Base-by-base conservation (phyloP, 1,140 invertebrate species). In the Polyergus mexicanus region DNA sequence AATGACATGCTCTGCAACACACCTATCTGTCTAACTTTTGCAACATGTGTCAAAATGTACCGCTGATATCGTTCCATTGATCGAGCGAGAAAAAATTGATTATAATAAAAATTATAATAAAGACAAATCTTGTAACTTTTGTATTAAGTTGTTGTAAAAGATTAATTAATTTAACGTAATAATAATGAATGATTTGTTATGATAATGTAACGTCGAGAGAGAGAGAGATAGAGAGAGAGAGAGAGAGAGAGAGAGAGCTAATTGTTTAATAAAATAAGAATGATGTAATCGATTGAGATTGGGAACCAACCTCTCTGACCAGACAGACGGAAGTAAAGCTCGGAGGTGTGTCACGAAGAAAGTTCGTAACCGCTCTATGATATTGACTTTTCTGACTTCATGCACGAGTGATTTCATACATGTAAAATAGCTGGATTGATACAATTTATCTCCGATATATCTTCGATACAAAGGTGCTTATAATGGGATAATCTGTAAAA, bases 271-370 rank as follows among this genome's bases (percentile, higher is more conserved):
- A 47, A 47, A 47, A 47, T 47, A 47, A 47, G 3, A 47, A 74
- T 83, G 72, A 68, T 25, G 16, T 83, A 69, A 83, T 4, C 7
- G 4, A 63, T 38, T n/a, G 32, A 47, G 68, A 74, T 60, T 25
- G 68, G 60, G 28, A 74, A 72, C 28, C 35, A 81, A 35, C 28
- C 60, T 38, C n/a, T 65, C n/a, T 65, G 65, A 8, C 28, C 35
- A 35, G 72, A 63, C 72, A 56, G 83, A 76, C 44, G 58, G 60
- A 63, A 84, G 51, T 51, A 78, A 65, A 56, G 41, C 41, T 25
- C 11, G 74, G 47, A 77, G 83, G 62, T 85, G 74, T 85, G 83
- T 85, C 83, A 54, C 44, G 3, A 11, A 28, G 11, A 5, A 51
- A 63, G 41, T 78, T 78, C n/a, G 62, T 54, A 28, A 74, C 16